Evolutionary conservation across 2,888 invertebrate species (phyloP), one percentile per base, ranked within the genome.

Genomic region (Vesta saturnalis): DNA sequence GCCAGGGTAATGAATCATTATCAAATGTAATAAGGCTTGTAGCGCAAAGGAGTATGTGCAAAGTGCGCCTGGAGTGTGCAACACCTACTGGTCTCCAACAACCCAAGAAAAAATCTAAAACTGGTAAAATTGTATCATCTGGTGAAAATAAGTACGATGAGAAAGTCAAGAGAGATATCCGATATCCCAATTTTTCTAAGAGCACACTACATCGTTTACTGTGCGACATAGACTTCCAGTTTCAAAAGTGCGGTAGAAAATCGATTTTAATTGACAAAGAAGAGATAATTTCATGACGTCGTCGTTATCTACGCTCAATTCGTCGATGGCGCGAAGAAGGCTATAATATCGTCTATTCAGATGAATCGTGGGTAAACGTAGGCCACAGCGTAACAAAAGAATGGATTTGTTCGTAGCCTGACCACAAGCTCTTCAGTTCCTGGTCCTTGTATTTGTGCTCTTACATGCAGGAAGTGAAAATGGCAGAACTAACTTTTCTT

Each of bases 401-500:
- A 55, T 23, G 55, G 22, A 55, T 57, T 57, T 35, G 8, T 57
- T 57, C 35, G 35, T 16, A 12, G 35, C 14, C 15, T 57, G 16
- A 30, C 57, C 4, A 57, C 35, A 1, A 16, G 30, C 1, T 56
- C 56, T 14, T 10, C 56, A 30, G 23, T 2, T 23, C 56, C 23
- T 56, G 56, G 56, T 15, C 15, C 30, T 12, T 43, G 58, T 8
- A n/a, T 58, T 58, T 43, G 58, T 58, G 12, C n/a, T 39, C 12
- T 43, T 58, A 19, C 58, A 43, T 43, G 58, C 58, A 58, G 58
- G 39, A 5, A 8, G 43, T 12, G 39, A 59, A 14, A 43, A 46
- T 43, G 59, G 59, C 59, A 19, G 46, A 43, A 59, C 43, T 43
- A 5, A 46, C 23, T 14, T 59, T 59, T 46, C 21, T 47, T 52